Evolutionary conservation across 1,140 invertebrate genomes (phyloP).

Genomic region (Hermetia illucens): DNA sequence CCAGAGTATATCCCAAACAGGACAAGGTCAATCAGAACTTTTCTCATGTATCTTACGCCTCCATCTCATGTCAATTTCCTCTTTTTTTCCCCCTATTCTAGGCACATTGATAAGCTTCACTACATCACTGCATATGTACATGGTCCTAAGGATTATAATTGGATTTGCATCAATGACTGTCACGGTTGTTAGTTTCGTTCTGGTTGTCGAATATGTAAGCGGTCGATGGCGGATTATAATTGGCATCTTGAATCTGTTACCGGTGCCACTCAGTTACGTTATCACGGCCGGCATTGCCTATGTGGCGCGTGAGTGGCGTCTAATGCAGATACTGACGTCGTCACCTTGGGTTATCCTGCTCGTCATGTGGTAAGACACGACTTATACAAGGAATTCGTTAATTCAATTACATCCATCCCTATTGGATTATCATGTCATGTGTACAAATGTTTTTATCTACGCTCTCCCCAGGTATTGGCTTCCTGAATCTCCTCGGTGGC

Average conservation of each 20-base stretch:
- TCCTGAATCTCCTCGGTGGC: conserved; percentile 76
- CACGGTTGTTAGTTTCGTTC: conserved; percentile 56
- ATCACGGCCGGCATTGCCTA: conserved; percentile 48
- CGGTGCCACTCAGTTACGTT: conserved; percentile 53
- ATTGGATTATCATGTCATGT: neutral
- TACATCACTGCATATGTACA: conserved; percentile 47
- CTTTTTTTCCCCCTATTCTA: conserved; percentile 39
- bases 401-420: conserved; percentile 22
- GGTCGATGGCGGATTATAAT: conserved; percentile 57
- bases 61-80: neutral
- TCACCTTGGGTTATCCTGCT: conserved; percentile 49
- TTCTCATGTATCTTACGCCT: neutral
- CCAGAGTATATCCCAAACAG: too few relatives aligned
- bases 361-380: conserved; percentile 38
- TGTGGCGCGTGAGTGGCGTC: conserved; percentile 51
- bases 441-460: neutral
- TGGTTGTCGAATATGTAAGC: conserved; percentile 53
- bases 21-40: too few relatives aligned
- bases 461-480: conserved; percentile 43
- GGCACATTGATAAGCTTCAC: conserved; percentile 45
- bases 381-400: conserved; percentile 9
- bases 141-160: conserved; percentile 43
- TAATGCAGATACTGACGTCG: conserved; percentile 54
- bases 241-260: conserved; percentile 55
- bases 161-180: conserved; percentile 50